phyloP scores from a whole-genome alignment of 2,113 vertebrate species.

The Coturnix japonica region DNA sequence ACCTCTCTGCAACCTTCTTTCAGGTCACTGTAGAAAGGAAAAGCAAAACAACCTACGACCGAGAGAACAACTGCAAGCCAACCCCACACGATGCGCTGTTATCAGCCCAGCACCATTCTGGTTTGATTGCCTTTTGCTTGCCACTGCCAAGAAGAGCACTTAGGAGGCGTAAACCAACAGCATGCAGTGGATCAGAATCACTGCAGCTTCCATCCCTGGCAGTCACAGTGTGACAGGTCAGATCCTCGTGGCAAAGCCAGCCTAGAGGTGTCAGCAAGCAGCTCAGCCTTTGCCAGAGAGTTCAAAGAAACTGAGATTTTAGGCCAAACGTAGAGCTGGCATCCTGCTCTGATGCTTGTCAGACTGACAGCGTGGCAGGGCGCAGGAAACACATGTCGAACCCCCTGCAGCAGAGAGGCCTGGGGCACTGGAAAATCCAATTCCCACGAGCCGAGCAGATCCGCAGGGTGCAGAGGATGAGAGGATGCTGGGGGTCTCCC shows the following conservation, averaged over 20 bases:
- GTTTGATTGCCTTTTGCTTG: neutral
- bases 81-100: fast-evolving
- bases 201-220: neutral
- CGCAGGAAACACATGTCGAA: neutral
- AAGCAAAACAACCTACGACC: neutral
- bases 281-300: neutral
- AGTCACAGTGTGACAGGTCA: neutral
- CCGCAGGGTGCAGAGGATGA: neutral
- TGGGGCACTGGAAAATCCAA: neutral
- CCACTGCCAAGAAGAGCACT: neutral
- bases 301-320: neutral
- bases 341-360: neutral
- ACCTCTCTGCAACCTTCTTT: too few species aligned
- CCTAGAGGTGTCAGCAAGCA: neutral
- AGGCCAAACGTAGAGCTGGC: neutral
- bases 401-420: neutral
- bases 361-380: neutral
- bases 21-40: neutral
- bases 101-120: neutral
- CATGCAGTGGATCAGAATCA: constrained; percentile 27
- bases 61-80: neutral
- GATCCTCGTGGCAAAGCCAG: neutral
- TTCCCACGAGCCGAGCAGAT: neutral
- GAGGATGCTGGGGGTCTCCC: neutral
- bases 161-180: neutral